A percentile compares a stretch with the other conserved stretches of the same genome.
Conservation (phyloP, 2,888 invertebrate species). For the Ophonus ardosiacus region DNA sequence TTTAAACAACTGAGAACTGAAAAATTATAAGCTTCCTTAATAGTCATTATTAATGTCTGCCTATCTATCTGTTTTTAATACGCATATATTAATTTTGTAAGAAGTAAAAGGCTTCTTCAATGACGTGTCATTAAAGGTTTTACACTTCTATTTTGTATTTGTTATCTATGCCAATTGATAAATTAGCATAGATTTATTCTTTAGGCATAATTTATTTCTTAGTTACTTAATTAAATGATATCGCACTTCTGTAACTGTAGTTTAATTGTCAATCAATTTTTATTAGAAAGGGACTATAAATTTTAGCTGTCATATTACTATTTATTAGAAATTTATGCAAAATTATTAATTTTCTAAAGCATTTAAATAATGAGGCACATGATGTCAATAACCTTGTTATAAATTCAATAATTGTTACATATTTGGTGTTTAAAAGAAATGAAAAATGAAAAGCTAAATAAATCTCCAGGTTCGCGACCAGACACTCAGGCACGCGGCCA, state of each 20-base stretch:
- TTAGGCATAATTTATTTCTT: not conserved
- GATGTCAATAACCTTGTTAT: no score
- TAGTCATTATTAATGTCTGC: constrained; percentile 17
- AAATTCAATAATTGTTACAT: no score
- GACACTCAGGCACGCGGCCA: no score
- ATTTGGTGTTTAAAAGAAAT: no score
- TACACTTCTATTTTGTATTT: constrained; percentile 22
- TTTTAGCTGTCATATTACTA: no score
- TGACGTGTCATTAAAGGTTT: constrained; percentile 9
- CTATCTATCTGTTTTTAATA: constrained; percentile 3
- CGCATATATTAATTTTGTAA: not conserved
- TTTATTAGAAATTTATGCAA: no score
- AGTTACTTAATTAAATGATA: not conserved
- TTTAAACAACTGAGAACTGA: constrained; percentile 6
- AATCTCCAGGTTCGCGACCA: no score
- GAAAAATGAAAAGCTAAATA: no score
- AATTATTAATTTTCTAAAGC: no score
- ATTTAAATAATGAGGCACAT: no score
- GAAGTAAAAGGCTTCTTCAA: constrained; percentile 11
- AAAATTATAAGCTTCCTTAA: constrained; percentile 20
- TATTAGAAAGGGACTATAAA: no score
- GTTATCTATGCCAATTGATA: constrained; percentile 13
- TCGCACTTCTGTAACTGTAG: not conserved
- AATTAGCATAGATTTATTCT: constrained; percentile 13
- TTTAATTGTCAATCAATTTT: not conserved